Conservation (phyloP, 2,113 vertebrate species). For the Pogona vitticeps region DNA sequence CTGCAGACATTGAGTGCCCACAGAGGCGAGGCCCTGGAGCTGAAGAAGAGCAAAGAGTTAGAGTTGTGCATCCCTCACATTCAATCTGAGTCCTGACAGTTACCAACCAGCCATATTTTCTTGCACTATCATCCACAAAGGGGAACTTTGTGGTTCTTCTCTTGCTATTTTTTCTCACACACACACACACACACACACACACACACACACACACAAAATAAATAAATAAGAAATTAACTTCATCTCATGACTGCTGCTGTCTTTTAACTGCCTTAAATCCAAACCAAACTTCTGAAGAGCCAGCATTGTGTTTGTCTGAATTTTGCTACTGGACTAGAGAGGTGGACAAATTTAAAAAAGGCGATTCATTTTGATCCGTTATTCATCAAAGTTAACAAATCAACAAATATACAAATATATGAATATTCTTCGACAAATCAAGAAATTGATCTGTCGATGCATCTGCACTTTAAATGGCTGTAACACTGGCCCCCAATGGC, state of each 20-base stretch:
- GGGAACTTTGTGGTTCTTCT: neutral
- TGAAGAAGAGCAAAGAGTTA: neutral
- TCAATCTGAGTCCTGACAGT: neutral
- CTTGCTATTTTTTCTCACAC: neutral
- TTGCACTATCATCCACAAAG: neutral
- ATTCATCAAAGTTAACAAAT: too few species aligned
- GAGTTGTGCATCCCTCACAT: neutral
- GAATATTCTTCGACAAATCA: too few species aligned
- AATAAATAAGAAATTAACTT: neutral
- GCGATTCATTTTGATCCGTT: too few species aligned
- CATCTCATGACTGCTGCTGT: neutral
- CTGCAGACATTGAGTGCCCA: neutral
- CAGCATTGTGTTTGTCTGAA: neutral
- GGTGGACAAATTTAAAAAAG: too few species aligned
- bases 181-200: neutral
- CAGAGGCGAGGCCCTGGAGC: neutral
- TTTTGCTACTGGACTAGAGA: neutral
- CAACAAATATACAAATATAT: too few species aligned
- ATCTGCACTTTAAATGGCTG: too few species aligned
- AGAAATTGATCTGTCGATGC: too few species aligned
- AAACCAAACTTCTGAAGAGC: neutral
- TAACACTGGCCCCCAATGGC: too few species aligned
- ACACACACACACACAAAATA: neutral
- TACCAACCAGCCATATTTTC: neutral
- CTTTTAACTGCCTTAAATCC: conserved; percentile 4